Base-by-base conservation (phyloP, 2,113 vertebrate genomes). In the Psammodynastes pulverulentus region DNA sequence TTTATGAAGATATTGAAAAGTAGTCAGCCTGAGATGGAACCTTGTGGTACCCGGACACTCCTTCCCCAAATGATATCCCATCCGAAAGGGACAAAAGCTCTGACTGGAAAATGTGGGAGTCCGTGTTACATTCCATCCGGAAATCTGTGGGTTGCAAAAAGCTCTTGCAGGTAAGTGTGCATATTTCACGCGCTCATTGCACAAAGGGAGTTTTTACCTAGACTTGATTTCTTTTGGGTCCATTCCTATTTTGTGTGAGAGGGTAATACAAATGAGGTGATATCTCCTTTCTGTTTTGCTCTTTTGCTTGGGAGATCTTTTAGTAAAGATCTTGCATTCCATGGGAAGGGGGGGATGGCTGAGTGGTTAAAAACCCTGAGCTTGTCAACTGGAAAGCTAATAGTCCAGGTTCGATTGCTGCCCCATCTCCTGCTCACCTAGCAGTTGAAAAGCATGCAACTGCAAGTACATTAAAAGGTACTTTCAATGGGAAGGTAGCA, bases 291-390 rank as follows among this genome's bases (percentile, higher is more conserved):
- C 49, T 88, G 94, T 93, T n/a, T 92, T 91, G 95, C 94, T 94
- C 89, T 48, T 49, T 94, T 93, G 51, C 89, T 94, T 90, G 94
- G 94, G 95, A 93, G 67, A 86, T 93, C 1, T 92, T 96, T 95
- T 94, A 94, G 87, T 93, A 96, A 96, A 94, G 88, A 58, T 91
- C 54, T 95, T n/a, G 26, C 26, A 62, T 13, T 67, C 5, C 12
- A 34, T 67, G 1, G 13, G 10, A 5, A 8, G 54, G 7, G 29
- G 29, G 29, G 26, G 9, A n/a, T 67, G 12, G 29, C 5, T 67
- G 26, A 26, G 7, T 56, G 26, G 26, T n/a, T 62, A 62, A 62
- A 62, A 29, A n/a, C 1, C 4, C 58, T 62, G 62, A 34, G 4
- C 29, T 67, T n/a, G 58, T 26, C 54, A 58, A 5, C 24, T 9